These are phyloP conservation scores for Cataglyphis albicans DNA, from an alignment of 2,888 invertebrate species.

Conservation along the genomic window DNA sequence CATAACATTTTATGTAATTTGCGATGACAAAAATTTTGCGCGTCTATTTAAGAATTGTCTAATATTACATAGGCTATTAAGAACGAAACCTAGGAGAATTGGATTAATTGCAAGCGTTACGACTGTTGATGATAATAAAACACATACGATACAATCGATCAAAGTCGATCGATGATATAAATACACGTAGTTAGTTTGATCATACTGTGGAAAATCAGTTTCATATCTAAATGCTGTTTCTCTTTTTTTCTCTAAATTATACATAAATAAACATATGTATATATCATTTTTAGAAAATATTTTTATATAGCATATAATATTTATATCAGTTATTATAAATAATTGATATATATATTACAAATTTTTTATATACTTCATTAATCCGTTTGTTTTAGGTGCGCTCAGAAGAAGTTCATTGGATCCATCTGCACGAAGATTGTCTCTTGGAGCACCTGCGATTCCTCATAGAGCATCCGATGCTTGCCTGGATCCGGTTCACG, in stretches of 20 bases:
- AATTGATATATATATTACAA: neutral
- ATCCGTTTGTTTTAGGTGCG: constrained; percentile 88
- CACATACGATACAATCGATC: neutral
- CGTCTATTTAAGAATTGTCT: constrained; percentile 52
- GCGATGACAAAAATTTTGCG: constrained; percentile 49
- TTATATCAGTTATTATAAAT: no score
- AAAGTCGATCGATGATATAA: neutral
- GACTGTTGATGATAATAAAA: constrained; percentile 21
- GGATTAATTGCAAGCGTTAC: constrained; percentile 23
- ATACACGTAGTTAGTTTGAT: neutral
- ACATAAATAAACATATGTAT: neutral
- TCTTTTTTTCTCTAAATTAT: neutral
- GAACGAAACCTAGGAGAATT: constrained; percentile 11
- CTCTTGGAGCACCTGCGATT: constrained; percentile 89
- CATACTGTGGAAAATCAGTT: neutral
- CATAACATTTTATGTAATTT: constrained; percentile 59
- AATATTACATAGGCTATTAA: constrained; percentile 7
- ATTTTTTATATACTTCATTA: neutral
- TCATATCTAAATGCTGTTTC: neutral
- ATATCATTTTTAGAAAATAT: no score
- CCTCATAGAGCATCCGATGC: constrained; percentile 92
- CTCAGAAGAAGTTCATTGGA: constrained; percentile 92
- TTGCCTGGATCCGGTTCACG: constrained; percentile 94
- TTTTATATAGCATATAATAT: no score
- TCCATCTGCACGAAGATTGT: constrained; percentile 92